Conservation (phyloP, 2,888 invertebrate genomes). For the Drosophila melanocephala region DNA sequence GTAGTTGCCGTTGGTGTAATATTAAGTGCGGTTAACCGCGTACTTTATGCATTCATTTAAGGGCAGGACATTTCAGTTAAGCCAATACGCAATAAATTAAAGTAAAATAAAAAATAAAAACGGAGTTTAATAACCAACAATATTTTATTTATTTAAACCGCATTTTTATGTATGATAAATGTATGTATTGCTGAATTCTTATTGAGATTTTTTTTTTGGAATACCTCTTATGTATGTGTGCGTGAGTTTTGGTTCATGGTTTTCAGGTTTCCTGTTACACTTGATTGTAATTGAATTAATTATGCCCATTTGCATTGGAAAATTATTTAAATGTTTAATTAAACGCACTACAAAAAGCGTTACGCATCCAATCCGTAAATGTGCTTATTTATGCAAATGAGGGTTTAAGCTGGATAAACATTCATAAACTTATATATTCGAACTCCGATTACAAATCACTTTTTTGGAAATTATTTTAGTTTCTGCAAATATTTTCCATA, state of each 20-base stretch:
- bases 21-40: constrained; percentile 64
- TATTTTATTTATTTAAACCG: constrained; percentile 57
- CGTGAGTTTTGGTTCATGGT: not conserved
- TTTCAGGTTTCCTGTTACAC: constrained; percentile 30
- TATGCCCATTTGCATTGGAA: constrained; percentile 73
- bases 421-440: not conserved
- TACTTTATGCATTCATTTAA: constrained; percentile 68
- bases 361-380: constrained; percentile 8
- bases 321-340: constrained; percentile 73
- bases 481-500: not conserved
- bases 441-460: not conserved
- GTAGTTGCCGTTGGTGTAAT: constrained; percentile 24
- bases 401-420: constrained; percentile 5
- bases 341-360: constrained; percentile 37
- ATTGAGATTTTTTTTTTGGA: constrained; percentile 34
- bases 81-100: constrained; percentile 42
- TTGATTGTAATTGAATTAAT: constrained; percentile 78
- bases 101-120: constrained; percentile 5
- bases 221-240: constrained; percentile 19
- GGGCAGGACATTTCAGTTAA: constrained; percentile 66
- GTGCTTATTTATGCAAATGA: constrained; percentile 54
- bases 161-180: constrained; percentile 26
- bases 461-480: not conserved
- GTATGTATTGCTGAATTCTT: constrained; percentile 6
- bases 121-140: constrained; percentile 40